A percentile compares a stretch with the other conserved stretches of the same genome.
These are phyloP conservation scores for Calcarius lapponicus DNA, from an alignment of 2,797 vertebrate species.

Conservation along the genomic window DNA sequence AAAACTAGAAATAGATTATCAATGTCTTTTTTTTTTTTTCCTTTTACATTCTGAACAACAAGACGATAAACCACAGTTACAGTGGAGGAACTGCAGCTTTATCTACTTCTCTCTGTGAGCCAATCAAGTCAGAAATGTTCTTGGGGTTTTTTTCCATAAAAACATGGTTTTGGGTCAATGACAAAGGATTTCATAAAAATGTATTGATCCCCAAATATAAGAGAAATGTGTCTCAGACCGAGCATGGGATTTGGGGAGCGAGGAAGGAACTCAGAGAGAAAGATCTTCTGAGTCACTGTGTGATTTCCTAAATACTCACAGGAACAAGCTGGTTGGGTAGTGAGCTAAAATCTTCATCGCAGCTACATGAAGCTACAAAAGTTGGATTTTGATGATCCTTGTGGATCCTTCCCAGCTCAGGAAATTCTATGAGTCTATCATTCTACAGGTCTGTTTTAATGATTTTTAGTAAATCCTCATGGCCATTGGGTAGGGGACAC, in stretches of 20 bases:
- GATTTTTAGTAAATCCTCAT: neutral
- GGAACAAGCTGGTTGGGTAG: neutral
- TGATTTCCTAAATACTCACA: neutral
- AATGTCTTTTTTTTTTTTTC: neutral
- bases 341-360: neutral
- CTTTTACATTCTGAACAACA: neutral
- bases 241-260: neutral
- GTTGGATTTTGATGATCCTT: neutral
- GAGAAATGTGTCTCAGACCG: accelerated
- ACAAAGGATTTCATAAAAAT: neutral
- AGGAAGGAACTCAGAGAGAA: neutral
- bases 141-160: neutral
- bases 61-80: neutral
- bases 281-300: neutral
- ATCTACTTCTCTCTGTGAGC: neutral
- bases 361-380: neutral
- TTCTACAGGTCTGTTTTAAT: neutral
- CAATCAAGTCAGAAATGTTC: neutral
- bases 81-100: neutral
- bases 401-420: too few relatives aligned
- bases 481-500: accelerated
- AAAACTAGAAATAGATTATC: conserved; percentile 27
- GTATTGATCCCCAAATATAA: neutral
- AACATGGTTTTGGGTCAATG: accelerated
- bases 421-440: accelerated